Evolutionary conservation across 2,888 invertebrate genomes (phyloP), one percentile per base, ranked within the genome.

Genomic region (Ormyrus nitidulus): DNA sequence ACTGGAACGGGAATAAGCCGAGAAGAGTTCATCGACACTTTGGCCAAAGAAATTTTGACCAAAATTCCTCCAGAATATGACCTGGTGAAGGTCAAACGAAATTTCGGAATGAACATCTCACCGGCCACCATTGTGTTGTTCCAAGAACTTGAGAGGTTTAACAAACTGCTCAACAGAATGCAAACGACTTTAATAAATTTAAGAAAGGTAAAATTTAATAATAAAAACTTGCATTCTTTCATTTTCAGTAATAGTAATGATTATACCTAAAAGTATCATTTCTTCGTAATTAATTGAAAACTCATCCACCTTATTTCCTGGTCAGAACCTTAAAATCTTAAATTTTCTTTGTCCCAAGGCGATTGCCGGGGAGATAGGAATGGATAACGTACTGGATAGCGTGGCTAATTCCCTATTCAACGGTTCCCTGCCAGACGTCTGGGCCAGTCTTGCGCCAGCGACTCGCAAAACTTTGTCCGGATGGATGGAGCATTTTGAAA

Each of bases 81-180:
- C 90, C 92, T 97, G 68, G 95, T 94, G 92, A 94, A 94, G 88
- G 94, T 97, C 51, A 93, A 95, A 83, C 95, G 95, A 89, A 94
- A 94, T 87, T 95, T 95, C 88, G 96, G 96, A 86, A 92, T 95
- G 91, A 94, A 93, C 84, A 94, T 97, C 85, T 94, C 95, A 5
- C 98, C 98, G 1, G 95, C 96, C 0, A 94, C 96, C 0, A 95
- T 98, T 13, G 98, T 98, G 0, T 91, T 98, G 70, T 92, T 98
- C 72, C 98, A 98, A 92, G 96, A 98, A 90, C 90, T 98, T 58
- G 97, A 98, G 86, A 93, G 97, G 81, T 97, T 97, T 90, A 98
- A 98, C 91, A 92, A 92, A 34, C 92, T 98, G 0, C 94, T 97
- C 72, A 88, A 88, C 10, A 93, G 92, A 72, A 97, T 98, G 93